Percentiles rank a stretch among this genome's conserved stretches.
These are phyloP conservation scores for Ochlodes sylvanus DNA, from an alignment of 2,888 invertebrate genomes.

Conservation along the genomic window DNA sequence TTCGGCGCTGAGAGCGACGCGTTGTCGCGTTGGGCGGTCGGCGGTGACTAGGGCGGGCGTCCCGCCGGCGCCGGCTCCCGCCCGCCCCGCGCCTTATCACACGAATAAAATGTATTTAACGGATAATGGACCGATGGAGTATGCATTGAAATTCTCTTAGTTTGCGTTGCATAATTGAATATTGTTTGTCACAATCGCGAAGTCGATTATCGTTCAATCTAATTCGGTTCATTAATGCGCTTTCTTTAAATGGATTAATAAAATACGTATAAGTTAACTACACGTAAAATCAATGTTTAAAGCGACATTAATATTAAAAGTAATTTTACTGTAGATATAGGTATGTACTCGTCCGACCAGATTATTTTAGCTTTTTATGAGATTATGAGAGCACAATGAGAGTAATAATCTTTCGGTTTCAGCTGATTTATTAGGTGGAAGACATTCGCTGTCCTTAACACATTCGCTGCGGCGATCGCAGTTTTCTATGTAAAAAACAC, in stretches of 20 bases:
- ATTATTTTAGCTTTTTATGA: too few species aligned
- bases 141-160: slow-evolving; percentile 71
- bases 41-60: slow-evolving; percentile 72
- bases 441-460: too few species aligned
- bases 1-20: slow-evolving; percentile 56
- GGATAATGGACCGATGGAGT: slow-evolving; percentile 75
- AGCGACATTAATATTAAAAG: too few species aligned
- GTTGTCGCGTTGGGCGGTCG: slow-evolving; percentile 65
- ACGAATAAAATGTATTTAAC: slow-evolving; percentile 82
- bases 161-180: slow-evolving; percentile 55
- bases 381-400: too few species aligned
- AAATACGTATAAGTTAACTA: too few species aligned
- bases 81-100: slow-evolving; percentile 79
- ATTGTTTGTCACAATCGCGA: slow-evolving; percentile 6
- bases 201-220: slow-evolving; percentile 4
- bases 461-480: too few species aligned
- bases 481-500: too few species aligned
- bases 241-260: not conserved
- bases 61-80: slow-evolving; percentile 74
- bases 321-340: too few species aligned
- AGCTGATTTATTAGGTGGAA: too few species aligned
- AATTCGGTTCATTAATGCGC: not conserved
- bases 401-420: too few species aligned
- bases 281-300: too few species aligned
- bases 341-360: too few species aligned